Base-by-base conservation (phyloP, 2,888 invertebrate genomes). In the Linhomoeus sp. region DNA sequence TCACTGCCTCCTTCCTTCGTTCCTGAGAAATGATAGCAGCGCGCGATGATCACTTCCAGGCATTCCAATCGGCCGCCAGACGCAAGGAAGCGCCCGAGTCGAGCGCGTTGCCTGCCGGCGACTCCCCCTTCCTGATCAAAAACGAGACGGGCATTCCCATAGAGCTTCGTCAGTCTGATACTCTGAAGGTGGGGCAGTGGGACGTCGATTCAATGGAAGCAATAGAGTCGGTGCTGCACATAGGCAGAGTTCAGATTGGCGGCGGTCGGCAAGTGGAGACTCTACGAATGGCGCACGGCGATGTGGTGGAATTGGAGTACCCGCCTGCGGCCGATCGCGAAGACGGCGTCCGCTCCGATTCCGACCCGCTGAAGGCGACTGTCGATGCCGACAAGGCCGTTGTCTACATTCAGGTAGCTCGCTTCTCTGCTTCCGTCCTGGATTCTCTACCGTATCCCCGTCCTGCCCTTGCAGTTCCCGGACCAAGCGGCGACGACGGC, bases 51-150 rank as follows among this genome's bases (percentile, higher is more conserved):
- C 33, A 33, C 33, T 12, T 19, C 19, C 38, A 50, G 50, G 49
- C 52, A 9, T 62, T 62, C 46, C 58, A 57, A n/a, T 49, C 54
- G 19, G 61, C 62, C 3, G 59, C 61, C 15, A 56, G 58, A 43
- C 56, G 58, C 45, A 55, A 56, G 41, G 52, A 55, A 15, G 59
- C 61, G 20, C 60, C 62, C 17, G 50, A 51, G 41, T 54, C 51
- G 7, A 54, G 55, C 15, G 51, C 53, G 1, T 48, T 62, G 33
- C 59, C 60, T 7, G n/a, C 37, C 15, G 62, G 62, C 48, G 47
- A 48, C 19, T 53, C 55, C 22, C 55, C 58, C n/a, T 60, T 59
- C 51, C 50, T 62, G n/a, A 52, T 62, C 15, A 51, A 52, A 45
- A 62, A 62, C 44, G 59, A 62, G 24, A 58, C 60, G 2, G 62